A percentile compares a stretch with the other conserved stretches of the same genome.
Conservation (phyloP, 1,140 invertebrate genomes). For the Neocloeon triangulifer region DNA sequence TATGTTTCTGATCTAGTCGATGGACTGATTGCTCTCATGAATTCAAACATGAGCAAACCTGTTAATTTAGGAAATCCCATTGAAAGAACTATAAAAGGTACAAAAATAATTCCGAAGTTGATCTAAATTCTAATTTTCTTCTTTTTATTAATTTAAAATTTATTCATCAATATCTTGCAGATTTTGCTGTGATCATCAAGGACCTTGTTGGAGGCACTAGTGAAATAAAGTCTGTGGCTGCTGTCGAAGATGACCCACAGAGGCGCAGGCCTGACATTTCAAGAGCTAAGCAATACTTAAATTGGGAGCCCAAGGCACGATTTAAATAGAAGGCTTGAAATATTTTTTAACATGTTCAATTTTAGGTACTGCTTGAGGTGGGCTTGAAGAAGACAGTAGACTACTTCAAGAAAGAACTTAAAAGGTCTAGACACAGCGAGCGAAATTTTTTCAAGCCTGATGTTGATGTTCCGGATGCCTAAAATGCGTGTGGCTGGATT, state of each 20-base stretch:
- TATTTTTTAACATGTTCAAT: conserved; percentile 10
- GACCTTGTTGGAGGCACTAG: conserved; percentile 65
- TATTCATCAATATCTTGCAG: conserved; percentile 19
- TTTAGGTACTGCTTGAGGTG: conserved; percentile 47
- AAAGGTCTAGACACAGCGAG: conserved; percentile 23
- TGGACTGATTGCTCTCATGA: conserved; percentile 82
- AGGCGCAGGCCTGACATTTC: conserved; percentile 80
- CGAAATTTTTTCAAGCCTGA: conserved; percentile 12
- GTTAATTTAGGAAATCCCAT: conserved; percentile 97
- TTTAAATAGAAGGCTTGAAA: background rate
- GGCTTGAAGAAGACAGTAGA: conserved; percentile 75
- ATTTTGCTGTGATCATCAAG: conserved; percentile 87
- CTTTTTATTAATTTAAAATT: background rate
- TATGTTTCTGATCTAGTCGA: conserved; percentile 95
- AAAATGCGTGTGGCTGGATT: too few species aligned
- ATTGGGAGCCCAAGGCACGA: conserved; percentile 82
- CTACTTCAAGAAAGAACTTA: conserved; percentile 75
- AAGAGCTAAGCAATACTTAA: conserved; percentile 59
- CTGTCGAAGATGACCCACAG: conserved; percentile 90
- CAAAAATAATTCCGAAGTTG: too few species aligned
- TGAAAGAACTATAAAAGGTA: conserved; percentile 86
- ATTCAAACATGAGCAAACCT: conserved; percentile 78
- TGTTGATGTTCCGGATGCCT: too few species aligned
- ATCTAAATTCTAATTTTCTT: too few species aligned
- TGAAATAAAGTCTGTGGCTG: conserved; percentile 54